phyloP scores from a whole-genome alignment of 2,888 invertebrate genomes.

The Chrysolina haemoptera region DNA sequence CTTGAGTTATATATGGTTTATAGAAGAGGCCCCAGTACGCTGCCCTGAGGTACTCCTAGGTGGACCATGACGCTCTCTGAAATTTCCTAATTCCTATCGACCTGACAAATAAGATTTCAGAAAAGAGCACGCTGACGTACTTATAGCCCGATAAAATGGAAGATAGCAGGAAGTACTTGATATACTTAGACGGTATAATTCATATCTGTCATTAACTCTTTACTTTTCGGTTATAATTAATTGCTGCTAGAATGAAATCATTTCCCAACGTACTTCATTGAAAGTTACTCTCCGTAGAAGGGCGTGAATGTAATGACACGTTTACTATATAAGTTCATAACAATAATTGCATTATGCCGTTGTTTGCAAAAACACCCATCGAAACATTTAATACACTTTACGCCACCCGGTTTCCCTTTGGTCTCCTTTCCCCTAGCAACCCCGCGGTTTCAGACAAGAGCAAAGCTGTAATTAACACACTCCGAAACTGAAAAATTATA shows the following conservation, averaged over 20 bases:
- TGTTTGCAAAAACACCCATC: slow-evolving; percentile 44
- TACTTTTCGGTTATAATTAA: too few relatives aligned
- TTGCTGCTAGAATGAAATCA: slow-evolving; percentile 6
- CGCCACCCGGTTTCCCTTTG: slow-evolving; percentile 22
- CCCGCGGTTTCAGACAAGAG: slow-evolving; percentile 61
- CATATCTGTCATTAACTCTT: too few relatives aligned
- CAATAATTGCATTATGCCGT: slow-evolving; percentile 51
- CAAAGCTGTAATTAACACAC: slow-evolving; percentile 64
- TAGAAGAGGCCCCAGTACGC: too few relatives aligned
- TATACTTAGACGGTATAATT: too few relatives aligned
- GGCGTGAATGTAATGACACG: slow-evolving; percentile 47
- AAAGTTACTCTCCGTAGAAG: slow-evolving; percentile 36
- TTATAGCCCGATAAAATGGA: too few relatives aligned
- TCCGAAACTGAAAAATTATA: slow-evolving; percentile 61
- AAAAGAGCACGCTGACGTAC: too few relatives aligned
- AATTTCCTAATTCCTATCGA: too few relatives aligned
- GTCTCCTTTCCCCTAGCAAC: slow-evolving; percentile 40
- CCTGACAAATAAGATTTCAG: too few relatives aligned
- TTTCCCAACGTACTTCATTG: slow-evolving; percentile 34
- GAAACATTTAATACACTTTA: slow-evolving; percentile 33
- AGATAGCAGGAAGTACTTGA: too few relatives aligned
- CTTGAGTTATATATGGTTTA: too few relatives aligned
- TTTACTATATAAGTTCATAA: slow-evolving; percentile 45
- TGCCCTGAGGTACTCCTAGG: too few relatives aligned
- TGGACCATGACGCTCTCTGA: too few relatives aligned